A percentile compares a stretch with the other conserved stretches of the same genome.
phyloP scores from a whole-genome alignment of 2,888 invertebrate genomes.

The Physocephala rufipes region DNA sequence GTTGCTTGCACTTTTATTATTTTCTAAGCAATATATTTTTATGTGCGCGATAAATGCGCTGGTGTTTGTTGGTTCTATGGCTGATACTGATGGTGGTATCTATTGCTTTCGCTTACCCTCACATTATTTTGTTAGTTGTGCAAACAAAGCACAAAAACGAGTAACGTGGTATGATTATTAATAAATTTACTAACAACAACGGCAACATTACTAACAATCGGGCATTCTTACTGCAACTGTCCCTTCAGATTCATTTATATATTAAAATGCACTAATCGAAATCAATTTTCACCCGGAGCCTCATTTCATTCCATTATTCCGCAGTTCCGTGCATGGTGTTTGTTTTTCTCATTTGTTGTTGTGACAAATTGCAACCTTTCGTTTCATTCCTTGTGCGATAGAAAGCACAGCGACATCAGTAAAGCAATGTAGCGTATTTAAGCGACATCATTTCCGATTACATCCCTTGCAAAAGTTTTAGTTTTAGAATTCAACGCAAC shows the following conservation, averaged over 20 bases:
- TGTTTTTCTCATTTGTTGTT: constrained; percentile 6
- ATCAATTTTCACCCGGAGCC: constrained; percentile 64
- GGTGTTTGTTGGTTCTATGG: too few species aligned
- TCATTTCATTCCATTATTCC: constrained; percentile 63
- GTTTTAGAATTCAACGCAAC: constrained; percentile 35
- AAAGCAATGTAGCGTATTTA: not conserved
- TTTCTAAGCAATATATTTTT: constrained; percentile 46
- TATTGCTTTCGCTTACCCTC: too few species aligned
- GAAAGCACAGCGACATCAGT: constrained; percentile 16
- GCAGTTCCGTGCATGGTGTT: constrained; percentile 44
- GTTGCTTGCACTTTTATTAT: constrained; percentile 32
- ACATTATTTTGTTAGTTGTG: too few species aligned
- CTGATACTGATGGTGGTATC: constrained; percentile 11
- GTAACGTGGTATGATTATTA: too few species aligned
- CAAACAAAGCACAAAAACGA: not conserved
- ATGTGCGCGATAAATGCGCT: constrained; percentile 37
- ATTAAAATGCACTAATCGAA: constrained; percentile 56
- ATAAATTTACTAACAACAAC: not conserved
- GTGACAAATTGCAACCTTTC: not conserved
- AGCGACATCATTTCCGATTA: too few species aligned
- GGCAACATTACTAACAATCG: constrained; percentile 1
- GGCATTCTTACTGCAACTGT: not conserved
- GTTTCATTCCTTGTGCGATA: not conserved
- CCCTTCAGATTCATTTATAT: constrained; percentile 15
- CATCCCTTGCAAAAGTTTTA: not conserved